Evolutionary conservation across 2,797 vertebrate genomes (phyloP).

Genomic region (Sandelia bainsii): DNA sequence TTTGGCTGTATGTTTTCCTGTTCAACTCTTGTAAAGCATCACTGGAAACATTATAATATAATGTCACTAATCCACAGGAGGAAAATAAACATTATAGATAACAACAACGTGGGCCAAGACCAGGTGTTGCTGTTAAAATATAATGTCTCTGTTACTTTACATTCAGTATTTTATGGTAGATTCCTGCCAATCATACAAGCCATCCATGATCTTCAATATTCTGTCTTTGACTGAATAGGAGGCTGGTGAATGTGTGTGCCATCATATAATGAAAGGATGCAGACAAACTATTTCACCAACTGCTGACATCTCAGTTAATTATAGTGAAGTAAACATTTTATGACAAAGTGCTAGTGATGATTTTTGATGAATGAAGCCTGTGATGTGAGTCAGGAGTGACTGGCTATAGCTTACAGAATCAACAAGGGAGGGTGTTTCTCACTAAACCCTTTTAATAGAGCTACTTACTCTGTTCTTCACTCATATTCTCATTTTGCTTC

Average conservation of each 20-base stretch:
- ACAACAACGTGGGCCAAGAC: neutral
- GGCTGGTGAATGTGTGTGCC: neutral
- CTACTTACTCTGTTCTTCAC: constrained; percentile 7
- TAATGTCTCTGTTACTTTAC: constrained; percentile 6
- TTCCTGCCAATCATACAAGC: too few species aligned
- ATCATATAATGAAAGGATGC: constrained; percentile 14
- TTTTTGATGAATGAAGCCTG: constrained; percentile 51
- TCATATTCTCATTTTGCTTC: constrained; percentile 28
- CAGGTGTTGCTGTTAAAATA: constrained; percentile 19
- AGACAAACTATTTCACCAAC: constrained; percentile 41
- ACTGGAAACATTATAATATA: neutral
- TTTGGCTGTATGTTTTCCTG: too few species aligned
- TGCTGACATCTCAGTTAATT: constrained; percentile 47
- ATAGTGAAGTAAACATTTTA: constrained; percentile 38
- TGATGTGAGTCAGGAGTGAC: constrained; percentile 36
- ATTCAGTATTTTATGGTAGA: too few species aligned
- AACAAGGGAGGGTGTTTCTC: constrained; percentile 18
- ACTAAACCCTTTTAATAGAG: constrained; percentile 25
- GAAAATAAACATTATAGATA: neutral
- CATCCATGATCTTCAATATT: too few species aligned
- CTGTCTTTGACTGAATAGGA: constrained; percentile 15
- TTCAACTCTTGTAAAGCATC: neutral
- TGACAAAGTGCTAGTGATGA: constrained; percentile 33
- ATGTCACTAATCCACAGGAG: neutral
- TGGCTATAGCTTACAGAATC: constrained; percentile 30